phyloP scores from a whole-genome alignment of 2,797 vertebrate species.

The Crenuchus spilurus region DNA sequence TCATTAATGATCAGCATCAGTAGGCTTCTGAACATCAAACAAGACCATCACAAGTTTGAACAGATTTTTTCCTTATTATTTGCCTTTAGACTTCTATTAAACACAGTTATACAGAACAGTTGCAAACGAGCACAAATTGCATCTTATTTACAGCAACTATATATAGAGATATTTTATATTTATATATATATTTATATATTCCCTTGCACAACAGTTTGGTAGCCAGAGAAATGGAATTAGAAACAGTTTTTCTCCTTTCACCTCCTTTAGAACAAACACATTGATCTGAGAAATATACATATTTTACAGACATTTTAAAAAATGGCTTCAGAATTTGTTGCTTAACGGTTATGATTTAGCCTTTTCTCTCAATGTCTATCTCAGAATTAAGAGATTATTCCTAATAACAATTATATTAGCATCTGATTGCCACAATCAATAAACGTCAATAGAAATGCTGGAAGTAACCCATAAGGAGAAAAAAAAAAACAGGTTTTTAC shows the following conservation, averaged over 20 bases:
- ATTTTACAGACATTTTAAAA: slow-evolving; percentile 81
- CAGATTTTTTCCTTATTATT: slow-evolving; percentile 66
- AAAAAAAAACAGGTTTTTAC: slow-evolving; percentile 52
- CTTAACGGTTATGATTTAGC: slow-evolving; percentile 65
- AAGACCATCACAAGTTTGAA: slow-evolving; percentile 57
- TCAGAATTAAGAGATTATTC: slow-evolving; percentile 65
- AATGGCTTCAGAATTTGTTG: slow-evolving; percentile 78
- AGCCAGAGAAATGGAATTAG: slow-evolving; percentile 76
- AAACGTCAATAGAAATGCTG: slow-evolving; percentile 67
- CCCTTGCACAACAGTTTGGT: slow-evolving; percentile 85
- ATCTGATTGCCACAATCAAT: slow-evolving; percentile 64
- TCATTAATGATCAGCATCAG: background rate
- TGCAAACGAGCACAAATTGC: slow-evolving; percentile 93
- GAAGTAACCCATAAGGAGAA: slow-evolving; percentile 58
- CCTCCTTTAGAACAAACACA: slow-evolving; percentile 74
- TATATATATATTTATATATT: slow-evolving; percentile 74
- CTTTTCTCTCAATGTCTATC: slow-evolving; percentile 60
- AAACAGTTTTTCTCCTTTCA: slow-evolving; percentile 70
- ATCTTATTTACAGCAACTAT: slow-evolving; percentile 92
- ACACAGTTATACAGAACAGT: slow-evolving; percentile 95
- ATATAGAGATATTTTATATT: slow-evolving; percentile 59
- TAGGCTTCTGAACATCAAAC: slow-evolving; percentile 35
- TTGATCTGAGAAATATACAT: slow-evolving; percentile 80
- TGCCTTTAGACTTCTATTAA: slow-evolving; percentile 88
- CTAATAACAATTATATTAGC: slow-evolving; percentile 63